Conservation (phyloP, 2,888 invertebrate genomes). For the Cremastinae sp. region DNA sequence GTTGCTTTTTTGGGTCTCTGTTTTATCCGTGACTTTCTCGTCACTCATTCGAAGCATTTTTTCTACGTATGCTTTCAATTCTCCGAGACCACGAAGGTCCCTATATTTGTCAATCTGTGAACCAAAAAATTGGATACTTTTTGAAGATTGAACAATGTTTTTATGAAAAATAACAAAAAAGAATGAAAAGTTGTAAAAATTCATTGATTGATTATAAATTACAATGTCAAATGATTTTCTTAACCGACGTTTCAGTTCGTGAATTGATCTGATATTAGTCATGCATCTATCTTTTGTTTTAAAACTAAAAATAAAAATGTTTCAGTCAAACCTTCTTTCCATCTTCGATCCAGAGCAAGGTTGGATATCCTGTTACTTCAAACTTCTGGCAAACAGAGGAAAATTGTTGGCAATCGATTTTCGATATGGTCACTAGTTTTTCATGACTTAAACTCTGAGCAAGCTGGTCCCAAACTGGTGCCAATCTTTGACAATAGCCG, state of each 20-base stretch:
- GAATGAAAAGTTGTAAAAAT: too few species aligned
- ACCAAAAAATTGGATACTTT: background rate
- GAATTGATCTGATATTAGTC: too few species aligned
- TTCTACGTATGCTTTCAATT: constrained; percentile 87
- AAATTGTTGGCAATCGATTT: constrained; percentile 92
- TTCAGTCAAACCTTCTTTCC: constrained; percentile 87
- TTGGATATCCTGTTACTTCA: constrained; percentile 93
- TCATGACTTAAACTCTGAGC: constrained; percentile 87
- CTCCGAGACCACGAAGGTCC: constrained; percentile 85
- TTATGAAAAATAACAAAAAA: background rate
- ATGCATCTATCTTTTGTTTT: too few species aligned
- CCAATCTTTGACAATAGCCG: constrained; percentile 91
- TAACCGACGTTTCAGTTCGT: too few species aligned
- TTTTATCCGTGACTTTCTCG: constrained; percentile 74
- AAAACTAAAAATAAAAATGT: too few species aligned
- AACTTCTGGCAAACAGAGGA: constrained; percentile 89
- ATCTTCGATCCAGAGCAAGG: constrained; percentile 92
- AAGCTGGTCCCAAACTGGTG: constrained; percentile 92
- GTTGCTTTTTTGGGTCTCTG: constrained; percentile 70
- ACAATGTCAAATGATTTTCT: too few species aligned
- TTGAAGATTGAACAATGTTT: constrained; percentile 21
- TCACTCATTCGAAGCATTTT: constrained; percentile 84
- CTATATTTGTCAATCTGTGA: constrained; percentile 88
- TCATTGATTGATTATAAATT: too few species aligned
- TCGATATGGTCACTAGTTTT: constrained; percentile 87